Base-by-base conservation (phyloP, 2,888 invertebrate species). In the Tethea ocularis region DNA sequence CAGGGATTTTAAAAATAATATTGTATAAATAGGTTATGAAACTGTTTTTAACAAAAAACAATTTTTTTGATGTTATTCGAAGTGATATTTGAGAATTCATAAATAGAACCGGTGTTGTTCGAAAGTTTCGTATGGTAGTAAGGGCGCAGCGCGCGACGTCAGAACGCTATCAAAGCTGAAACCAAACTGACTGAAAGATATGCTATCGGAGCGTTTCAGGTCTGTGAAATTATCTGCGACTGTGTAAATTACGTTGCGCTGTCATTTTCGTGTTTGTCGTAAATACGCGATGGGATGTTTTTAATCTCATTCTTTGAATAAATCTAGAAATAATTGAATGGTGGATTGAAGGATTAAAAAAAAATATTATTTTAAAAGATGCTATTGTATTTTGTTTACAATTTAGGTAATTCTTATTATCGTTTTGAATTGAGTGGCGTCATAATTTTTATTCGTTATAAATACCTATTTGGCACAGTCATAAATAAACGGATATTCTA, bases 161-260 rank as follows among this genome's bases (percentile, higher is more conserved):
- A 61, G 61, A 15, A 62, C 77, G 51, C 72, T 53, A 52, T 62
- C 64, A 68, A 67, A 64, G 61, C 83, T 81, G 80, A 78, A 80
- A 77, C 68, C 66, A 69, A 72, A 87, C 86, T 87, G 84, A 77
- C 68, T 53, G 24, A 56, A 36, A 15, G 52, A 20, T 22, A 15
- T 23, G 38, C 11, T 15, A 52, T 66, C 59, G 59, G 58, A 51
- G 52, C 59, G 61, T 59, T 72, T 66, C 74, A 64, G 71, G 53
- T 57, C 71, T 76, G 78, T 41, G 77, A 79, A 74, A 67, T 64
- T 71, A 68, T 70, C 71, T 66, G 61, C 56, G 63, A 66, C 57
- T 36, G 33, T 63, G 51, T 23, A 33, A 53, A 22, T 54, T 29
- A 20, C 36, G 33, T 54, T 54, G 7, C 22, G 22, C 33, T 33